Percentiles rank a stretch among this genome's conserved stretches.
Evolutionary conservation across 2,888 invertebrate species (phyloP).

Genomic region (Branchellion lobata): DNA sequence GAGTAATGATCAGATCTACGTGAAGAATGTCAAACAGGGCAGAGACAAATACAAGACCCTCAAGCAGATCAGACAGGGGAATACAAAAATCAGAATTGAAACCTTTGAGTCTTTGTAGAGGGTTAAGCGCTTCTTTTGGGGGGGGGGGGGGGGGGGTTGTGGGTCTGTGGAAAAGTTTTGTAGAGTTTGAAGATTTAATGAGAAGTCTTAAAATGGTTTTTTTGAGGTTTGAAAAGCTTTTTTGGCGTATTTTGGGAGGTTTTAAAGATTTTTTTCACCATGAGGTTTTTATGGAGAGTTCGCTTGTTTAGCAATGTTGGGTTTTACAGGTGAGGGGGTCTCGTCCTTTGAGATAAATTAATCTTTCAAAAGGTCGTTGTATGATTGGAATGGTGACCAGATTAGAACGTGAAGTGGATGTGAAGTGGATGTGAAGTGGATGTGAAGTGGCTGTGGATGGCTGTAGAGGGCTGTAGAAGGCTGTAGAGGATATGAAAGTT

Average conservation of each 20-base stretch:
- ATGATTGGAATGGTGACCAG: too few relatives aligned
- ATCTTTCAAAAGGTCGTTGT: too few relatives aligned
- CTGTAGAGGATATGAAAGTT: too few relatives aligned
- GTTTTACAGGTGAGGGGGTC: too few relatives aligned
- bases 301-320: too few relatives aligned
- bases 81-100: conserved; percentile 98
- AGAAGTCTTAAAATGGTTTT: neutral
- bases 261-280: too few relatives aligned
- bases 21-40: conserved; percentile 74
- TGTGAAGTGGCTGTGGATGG: too few relatives aligned
- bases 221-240: neutral
- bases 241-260: neutral
- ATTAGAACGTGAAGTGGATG: too few relatives aligned
- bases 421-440: too few relatives aligned
- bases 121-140: neutral
- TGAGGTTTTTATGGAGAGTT: too few relatives aligned
- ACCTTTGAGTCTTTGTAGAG: conserved; percentile 98
- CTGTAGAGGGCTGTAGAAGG: too few relatives aligned
- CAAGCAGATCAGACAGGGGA: conserved; percentile 97
- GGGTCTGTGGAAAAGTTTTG: neutral
- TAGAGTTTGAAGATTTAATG: neutral
- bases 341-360: too few relatives aligned
- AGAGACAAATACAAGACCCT: conserved; percentile 99
- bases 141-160: neutral
- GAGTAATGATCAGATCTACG: conserved; percentile 50